phyloP scores from a whole-genome alignment of 64 coral and sea anemone species.

The Pocillopora verrucosa region DNA sequence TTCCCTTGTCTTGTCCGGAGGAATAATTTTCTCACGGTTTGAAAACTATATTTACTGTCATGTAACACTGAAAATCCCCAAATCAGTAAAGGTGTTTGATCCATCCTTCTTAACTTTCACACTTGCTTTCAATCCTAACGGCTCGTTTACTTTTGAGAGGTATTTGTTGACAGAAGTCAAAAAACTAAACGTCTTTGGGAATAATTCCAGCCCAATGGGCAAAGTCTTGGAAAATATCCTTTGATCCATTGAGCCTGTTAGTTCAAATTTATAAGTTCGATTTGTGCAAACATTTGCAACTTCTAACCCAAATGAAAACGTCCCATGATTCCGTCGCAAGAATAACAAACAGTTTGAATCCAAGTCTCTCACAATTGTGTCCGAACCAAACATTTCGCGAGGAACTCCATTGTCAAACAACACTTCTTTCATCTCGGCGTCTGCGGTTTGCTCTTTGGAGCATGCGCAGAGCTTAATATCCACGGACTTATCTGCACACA shows the following conservation, averaged over 20 bases:
- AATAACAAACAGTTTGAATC: not conserved
- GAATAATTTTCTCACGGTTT: not conserved
- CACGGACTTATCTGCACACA: constrained; percentile 19
- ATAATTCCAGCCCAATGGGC: not conserved
- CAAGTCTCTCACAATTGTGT: not conserved
- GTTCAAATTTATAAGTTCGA: not conserved
- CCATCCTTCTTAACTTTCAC: not conserved
- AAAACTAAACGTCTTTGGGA: not conserved
- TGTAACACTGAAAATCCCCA: not conserved
- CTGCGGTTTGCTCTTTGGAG: not conserved
- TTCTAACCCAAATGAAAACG: not conserved
- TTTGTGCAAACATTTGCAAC: not conserved
- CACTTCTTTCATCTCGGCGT: not conserved
- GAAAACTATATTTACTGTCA: not conserved
- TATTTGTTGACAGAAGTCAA: not conserved
- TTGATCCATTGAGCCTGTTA: not conserved
- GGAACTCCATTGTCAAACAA: not conserved
- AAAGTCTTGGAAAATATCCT: not conserved
- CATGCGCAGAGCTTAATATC: constrained; percentile 41
- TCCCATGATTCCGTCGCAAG: not conserved
- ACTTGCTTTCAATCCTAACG: not conserved
- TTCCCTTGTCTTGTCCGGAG: too few relatives aligned
- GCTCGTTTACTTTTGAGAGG: not conserved
- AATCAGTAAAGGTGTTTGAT: not conserved
- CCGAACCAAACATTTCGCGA: not conserved